Percentiles rank a stretch among this genome's conserved stretches.
Evolutionary conservation across 2,888 invertebrate genomes (phyloP).

Genomic region (Prionchulus punctatus): DNA sequence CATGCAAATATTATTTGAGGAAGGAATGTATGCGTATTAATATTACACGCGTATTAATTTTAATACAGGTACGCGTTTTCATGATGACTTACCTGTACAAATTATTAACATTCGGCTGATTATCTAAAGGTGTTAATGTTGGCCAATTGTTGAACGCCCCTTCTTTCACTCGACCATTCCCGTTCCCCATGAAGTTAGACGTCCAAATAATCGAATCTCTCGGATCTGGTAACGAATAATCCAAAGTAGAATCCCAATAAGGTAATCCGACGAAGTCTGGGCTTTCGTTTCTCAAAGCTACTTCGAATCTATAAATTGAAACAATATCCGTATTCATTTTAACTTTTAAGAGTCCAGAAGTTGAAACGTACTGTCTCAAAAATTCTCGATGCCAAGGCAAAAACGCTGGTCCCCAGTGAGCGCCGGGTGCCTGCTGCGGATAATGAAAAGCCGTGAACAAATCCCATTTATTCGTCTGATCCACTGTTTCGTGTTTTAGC

Average conservation of each 20-base stretch:
- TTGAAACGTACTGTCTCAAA: conserved; percentile 12
- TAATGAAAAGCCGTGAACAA: conserved; percentile 10
- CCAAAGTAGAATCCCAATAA: conserved; percentile 34
- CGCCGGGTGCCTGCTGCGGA: conserved; percentile 12
- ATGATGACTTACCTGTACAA: not conserved
- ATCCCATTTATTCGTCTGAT: conserved; percentile 21
- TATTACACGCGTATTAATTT: no score
- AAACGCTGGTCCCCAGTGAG: conserved; percentile 13
- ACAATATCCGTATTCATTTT: no score
- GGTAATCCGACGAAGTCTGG: conserved; percentile 31
- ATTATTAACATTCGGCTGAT: not conserved
- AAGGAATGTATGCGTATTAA: no score
- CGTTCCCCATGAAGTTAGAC: conserved; percentile 28
- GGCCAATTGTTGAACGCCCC: conserved; percentile 32
- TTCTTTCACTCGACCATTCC: conserved; percentile 23
- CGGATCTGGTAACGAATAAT: conserved; percentile 28
- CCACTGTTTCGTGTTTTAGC: conserved; percentile 23
- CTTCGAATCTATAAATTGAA: conserved; percentile 5
- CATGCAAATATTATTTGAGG: no score
- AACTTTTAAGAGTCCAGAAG: no score
- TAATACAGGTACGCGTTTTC: not conserved
- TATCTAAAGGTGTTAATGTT: conserved; percentile 11
- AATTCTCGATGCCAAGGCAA: conserved; percentile 13
- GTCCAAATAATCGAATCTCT: conserved; percentile 32
- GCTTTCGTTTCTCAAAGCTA: conserved; percentile 10